Percentiles rank a stretch among this genome's conserved stretches.
phyloP scores from a whole-genome alignment of 2,888 invertebrate genomes.

The Andrena flavipes region DNA sequence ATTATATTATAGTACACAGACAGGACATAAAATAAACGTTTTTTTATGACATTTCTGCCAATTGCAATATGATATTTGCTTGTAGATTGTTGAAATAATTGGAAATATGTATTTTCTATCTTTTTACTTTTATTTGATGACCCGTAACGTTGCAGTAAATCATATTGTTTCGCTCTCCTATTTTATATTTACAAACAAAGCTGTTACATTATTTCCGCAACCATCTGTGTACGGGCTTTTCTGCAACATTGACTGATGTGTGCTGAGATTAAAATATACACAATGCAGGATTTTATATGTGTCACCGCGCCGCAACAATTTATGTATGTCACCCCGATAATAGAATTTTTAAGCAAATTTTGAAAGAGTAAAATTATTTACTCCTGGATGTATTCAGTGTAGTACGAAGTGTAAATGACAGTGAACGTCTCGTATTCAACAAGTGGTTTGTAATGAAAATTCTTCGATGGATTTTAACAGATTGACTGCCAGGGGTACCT shows the following conservation, averaged over 20 bases:
- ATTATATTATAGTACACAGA: background rate
- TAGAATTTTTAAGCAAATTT: slow-evolving; percentile 6
- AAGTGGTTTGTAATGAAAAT: slow-evolving; percentile 8
- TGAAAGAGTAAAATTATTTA: background rate
- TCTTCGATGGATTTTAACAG: background rate
- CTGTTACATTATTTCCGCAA: background rate
- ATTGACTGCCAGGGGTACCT: no score
- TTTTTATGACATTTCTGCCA: background rate
- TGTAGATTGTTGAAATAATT: background rate
- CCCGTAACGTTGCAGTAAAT: background rate
- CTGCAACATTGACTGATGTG: background rate
- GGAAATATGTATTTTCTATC: background rate
- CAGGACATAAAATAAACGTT: slow-evolving; percentile 1
- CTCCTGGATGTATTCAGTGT: background rate
- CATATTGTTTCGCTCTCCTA: background rate
- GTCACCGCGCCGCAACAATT: background rate
- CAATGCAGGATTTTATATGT: background rate
- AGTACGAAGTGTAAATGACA: background rate
- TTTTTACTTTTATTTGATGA: background rate
- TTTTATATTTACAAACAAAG: background rate
- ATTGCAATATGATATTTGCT: background rate
- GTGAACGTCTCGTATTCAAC: slow-evolving; percentile 7
- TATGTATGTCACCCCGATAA: slow-evolving; percentile 6
- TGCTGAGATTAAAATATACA: slow-evolving; percentile 6
- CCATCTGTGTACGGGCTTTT: background rate